phyloP scores from a whole-genome alignment of 2,113 vertebrate species.

The Athene noctua region DNA sequence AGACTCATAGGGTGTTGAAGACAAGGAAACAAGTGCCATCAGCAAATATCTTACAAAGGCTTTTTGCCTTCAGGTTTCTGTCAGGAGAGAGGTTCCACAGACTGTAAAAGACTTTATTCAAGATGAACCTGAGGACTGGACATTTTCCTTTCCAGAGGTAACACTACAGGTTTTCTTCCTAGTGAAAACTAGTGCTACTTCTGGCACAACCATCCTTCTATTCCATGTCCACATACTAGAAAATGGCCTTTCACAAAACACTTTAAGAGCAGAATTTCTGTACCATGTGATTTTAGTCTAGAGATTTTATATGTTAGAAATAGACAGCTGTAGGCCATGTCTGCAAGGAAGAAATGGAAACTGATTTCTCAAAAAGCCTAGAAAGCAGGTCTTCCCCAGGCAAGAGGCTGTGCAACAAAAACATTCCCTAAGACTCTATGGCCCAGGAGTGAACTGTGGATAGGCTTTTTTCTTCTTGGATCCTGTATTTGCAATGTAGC shows the following conservation, averaged over 20 bases:
- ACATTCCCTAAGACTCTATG: fast-evolving
- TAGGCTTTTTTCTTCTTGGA: not conserved
- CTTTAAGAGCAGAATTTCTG: not conserved
- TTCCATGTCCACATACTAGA: not conserved
- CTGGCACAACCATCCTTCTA: not conserved
- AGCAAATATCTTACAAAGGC: not conserved
- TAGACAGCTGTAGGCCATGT: not conserved
- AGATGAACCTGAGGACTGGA: conserved; percentile 44
- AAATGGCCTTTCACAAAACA: not conserved
- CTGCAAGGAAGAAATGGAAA: not conserved
- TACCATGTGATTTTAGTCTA: not conserved
- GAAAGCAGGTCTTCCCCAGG: not conserved
- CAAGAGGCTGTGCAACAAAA: not conserved
- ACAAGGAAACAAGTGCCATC: not conserved
- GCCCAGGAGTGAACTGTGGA: not conserved
- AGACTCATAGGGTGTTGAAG: not conserved
- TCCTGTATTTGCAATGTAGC: not conserved
- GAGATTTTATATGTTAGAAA: not conserved
- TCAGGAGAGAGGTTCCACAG: conserved; percentile 62
- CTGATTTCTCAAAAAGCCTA: not conserved
- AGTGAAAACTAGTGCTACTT: not conserved
- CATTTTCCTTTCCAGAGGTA: conserved; percentile 29
- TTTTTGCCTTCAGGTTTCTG: conserved; percentile 72
- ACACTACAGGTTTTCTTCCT: not conserved
- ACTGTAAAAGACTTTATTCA: not conserved